Evolutionary conservation across 2,888 invertebrate genomes (phyloP), one percentile per base, ranked within the genome.

Genomic region (Exocentrus adspersus): DNA sequence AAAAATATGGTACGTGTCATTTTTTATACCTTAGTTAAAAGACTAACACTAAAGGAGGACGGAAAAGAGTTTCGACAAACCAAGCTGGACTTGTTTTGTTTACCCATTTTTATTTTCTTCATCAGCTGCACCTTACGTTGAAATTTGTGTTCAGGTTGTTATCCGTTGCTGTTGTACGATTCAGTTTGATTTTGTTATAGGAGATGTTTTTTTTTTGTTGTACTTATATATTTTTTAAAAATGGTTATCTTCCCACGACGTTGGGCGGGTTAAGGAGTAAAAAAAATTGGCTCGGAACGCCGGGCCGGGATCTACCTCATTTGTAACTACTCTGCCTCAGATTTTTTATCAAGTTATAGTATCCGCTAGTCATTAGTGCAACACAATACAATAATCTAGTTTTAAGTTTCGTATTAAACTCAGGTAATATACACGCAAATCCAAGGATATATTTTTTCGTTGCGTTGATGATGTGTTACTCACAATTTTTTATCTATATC

Each of bases 341-440:
- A 70, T 73, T 76, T 68, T 71, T 67, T 72, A 72, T 70, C 67
- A 71, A 67, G 72, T 68, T 70, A 24, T 24, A 72, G 69, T 67
- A 71, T 75, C 73, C 73, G 65, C 78, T 78, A 78, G 78, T 78
- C 78, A 78, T 76, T 77, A 77, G 76, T 76, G 77, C 76, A 75
- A 73, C 70, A 71, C 56, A 70, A 70, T 57, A 68, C 62, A 64
- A 65, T 66, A 65, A 67, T 62, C 62, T 72, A 74, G 69, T 53
- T 52, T 69, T 72, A 71, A 72, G 70, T 71, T 73, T 46, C 61
- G 56, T 66, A 30, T 54, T 63, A 64, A 72, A 72, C 67, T 72
- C 72, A 70, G 72, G 70, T 71, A 60, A 56, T 50, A 59, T 53
- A 45, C 16, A 53, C 19, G 32, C 59, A 53, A 24, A 37, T 57